Conservation (phyloP, 2,888 invertebrate genomes). For the Agonopterix alstromeriana region DNA sequence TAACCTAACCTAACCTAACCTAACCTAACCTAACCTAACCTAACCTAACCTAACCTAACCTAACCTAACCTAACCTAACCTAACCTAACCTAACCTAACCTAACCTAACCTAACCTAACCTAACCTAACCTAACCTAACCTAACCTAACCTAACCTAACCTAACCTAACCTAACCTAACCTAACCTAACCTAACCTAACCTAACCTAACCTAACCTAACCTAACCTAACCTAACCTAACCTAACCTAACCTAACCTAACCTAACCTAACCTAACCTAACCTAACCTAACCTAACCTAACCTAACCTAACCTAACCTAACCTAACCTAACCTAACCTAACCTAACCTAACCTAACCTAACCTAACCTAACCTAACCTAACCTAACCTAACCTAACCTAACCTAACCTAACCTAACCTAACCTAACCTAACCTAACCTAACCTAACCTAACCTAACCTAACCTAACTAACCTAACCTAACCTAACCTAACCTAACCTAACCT, state of each 20-base stretch:
- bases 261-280: constrained; percentile 1
- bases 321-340: constrained; percentile 1
- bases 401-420: constrained; percentile 1
- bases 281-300: constrained; percentile 1
- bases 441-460: constrained; percentile 14
- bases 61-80: constrained; percentile 16
- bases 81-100: constrained; percentile 15
- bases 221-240: constrained; percentile 4
- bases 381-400: constrained; percentile 1
- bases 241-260: constrained; percentile 8
- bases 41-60: constrained; percentile 12
- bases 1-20: constrained; percentile 8
- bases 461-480: constrained; percentile 14
- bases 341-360: constrained; percentile 1
- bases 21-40: constrained; percentile 8
- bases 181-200: constrained; percentile 8
- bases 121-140: constrained; percentile 13
- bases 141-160: constrained; percentile 11
- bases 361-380: constrained; percentile 1
- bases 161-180: constrained; percentile 4
- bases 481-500: constrained; percentile 15
- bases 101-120: constrained; percentile 16
- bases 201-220: constrained; percentile 2
- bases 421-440: constrained; percentile 5
- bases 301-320: constrained; percentile 1